Percentiles rank a stretch among this genome's conserved stretches.
phyloP scores from a whole-genome alignment of 1,140 invertebrate species.

The Drosophila nasuta region DNA sequence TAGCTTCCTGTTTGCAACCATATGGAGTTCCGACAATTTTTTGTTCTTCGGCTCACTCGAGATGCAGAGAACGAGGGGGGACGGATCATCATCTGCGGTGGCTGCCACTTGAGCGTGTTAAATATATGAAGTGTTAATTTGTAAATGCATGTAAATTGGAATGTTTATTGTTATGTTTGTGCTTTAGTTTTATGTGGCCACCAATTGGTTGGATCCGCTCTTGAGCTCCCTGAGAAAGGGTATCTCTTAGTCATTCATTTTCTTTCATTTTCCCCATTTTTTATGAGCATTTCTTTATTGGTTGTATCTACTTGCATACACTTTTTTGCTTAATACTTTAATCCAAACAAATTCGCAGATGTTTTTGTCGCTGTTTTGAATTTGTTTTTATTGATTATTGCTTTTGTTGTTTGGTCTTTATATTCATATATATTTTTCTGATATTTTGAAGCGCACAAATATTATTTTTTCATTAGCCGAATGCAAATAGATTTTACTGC shows the following conservation, averaged over 20 bases:
- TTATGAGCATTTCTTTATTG: background rate
- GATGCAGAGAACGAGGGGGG: background rate
- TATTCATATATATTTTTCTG: conserved; percentile 17
- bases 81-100: conserved; percentile 26
- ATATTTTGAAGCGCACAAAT: conserved; percentile 48
- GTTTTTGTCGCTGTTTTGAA: background rate
- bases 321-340: conserved; percentile 15
- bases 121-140: conserved; percentile 82
- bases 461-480: conserved; percentile 69
- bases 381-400: conserved; percentile 13
- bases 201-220: conserved; percentile 53
- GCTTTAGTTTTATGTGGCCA: conserved; percentile 53
- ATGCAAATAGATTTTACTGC: conserved; percentile 63
- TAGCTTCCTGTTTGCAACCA: conserved; percentile 79
- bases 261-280: background rate
- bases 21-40: conserved; percentile 61
- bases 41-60: background rate
- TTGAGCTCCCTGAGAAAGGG: conserved; percentile 2
- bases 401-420: conserved; percentile 13
- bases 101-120: conserved; percentile 57
- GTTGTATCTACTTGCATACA: background rate
- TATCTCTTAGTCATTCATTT: background rate
- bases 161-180: conserved; percentile 73
- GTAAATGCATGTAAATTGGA: conserved; percentile 52
- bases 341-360: conserved; percentile 6